Base-by-base conservation (phyloP, 2,113 vertebrate species). In the Cygnus buccinator region DNA sequence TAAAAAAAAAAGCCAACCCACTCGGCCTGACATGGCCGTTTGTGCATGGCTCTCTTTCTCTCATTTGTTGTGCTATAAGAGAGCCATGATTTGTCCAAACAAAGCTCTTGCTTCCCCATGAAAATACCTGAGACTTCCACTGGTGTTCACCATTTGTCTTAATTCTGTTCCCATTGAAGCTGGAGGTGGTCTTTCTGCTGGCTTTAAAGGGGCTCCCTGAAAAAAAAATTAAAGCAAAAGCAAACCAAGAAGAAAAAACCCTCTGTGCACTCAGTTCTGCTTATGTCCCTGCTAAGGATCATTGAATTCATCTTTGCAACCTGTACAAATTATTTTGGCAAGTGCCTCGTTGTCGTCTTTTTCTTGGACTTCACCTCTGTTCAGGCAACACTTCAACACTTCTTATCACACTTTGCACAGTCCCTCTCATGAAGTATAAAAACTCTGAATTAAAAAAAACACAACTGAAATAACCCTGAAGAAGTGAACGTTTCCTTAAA, bases 321-420 rank as follows among this genome's bases (percentile, higher is more conserved):
- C 58, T 39, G 67, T 7, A 4, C 54, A 72, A 29, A 68, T 90
- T 22, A 31, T 61, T 87, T 79, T 82, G 58, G 62, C 48, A 43
- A 85, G 74, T 29, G 22, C 67, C 58, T 52, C 0, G 20, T 37
- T 35, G 46, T 58, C 54, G 26, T 66, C 13, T 67, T 62, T 59
- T 77, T 91, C 31, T 89, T 84, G 62, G 52, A 21, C 48, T 93
- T 93, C 43, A 72, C 54, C 71, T 92, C 52, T 88, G 67, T 37
- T 85, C 54, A 65, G 75, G 54, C 85, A 79, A 13, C 67, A 22
- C 33, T 89, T 95, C 50, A 93, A 6, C 65, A 67, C 77, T 94
- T 92, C 19, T 39, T 71, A 41, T 39, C 74, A 39, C 23, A 19
- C 44, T 71, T 89, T 3, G 5, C 11, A 62, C 39, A 19, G 3